These are phyloP conservation scores for Chanos chanos DNA, from an alignment of 2,797 vertebrate species.

Conservation along the genomic window DNA sequence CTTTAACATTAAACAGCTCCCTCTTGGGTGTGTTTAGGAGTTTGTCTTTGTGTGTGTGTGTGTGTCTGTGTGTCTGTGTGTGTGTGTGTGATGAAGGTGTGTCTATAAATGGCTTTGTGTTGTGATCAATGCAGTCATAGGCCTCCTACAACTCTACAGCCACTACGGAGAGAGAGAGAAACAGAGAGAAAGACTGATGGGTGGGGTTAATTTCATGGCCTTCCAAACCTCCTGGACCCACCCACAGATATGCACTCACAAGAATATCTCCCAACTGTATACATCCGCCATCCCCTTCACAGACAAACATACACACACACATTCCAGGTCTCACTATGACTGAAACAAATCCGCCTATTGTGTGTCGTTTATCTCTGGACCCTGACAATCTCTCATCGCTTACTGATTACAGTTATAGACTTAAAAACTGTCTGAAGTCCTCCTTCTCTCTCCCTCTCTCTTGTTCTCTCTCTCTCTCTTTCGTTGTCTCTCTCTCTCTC, in stretches of 20 bases:
- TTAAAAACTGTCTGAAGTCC: conserved; percentile 16
- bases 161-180: neutral
- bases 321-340: conserved; percentile 45
- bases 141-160: neutral
- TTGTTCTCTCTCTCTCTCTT: neutral
- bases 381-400: conserved; percentile 50
- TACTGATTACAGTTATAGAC: conserved; percentile 56
- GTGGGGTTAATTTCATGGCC: neutral
- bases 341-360: conserved; percentile 58
- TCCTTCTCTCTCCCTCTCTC: neutral
- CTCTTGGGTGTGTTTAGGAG: too few species aligned
- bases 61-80: neutral
- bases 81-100: too few species aligned
- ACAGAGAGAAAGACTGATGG: neutral
- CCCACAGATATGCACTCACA: neutral
- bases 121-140: too few species aligned
- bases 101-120: too few species aligned
- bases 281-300: neutral
- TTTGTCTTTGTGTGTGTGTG: too few species aligned
- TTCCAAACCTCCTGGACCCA: neutral
- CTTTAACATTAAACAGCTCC: too few species aligned
- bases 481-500: neutral
- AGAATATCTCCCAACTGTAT: conserved; percentile 4
- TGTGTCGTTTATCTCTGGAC: conserved; percentile 51
- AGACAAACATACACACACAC: conserved; percentile 20